Base-by-base conservation (phyloP, 2,113 vertebrate species). In the Puma concolor region DNA sequence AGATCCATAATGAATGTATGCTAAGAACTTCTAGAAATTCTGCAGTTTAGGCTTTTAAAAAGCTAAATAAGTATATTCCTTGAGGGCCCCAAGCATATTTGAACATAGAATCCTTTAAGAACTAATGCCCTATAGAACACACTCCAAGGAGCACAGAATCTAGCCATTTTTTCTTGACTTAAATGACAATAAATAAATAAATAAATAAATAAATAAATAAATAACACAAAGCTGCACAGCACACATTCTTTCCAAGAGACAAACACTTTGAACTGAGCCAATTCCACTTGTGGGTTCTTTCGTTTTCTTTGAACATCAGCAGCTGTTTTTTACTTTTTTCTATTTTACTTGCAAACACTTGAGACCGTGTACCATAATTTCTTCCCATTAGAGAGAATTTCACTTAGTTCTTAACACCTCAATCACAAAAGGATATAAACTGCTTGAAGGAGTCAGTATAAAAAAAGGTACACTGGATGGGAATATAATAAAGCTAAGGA, bases 51-150 rank as follows among this genome's bases (percentile, higher is more conserved):
- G 29, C 29, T 64, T 77, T 72, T 36, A 52, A 10, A 81, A 85
- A 84, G 17, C 57, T 77, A 52, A 41, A 44, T 76, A 52, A 41
- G 36, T 76, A n/a, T n/a, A 94, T 33, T 84, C 79, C 80, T 90
- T 23, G 36, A 84, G 52, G 23, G 29, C 71, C 48, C 48, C n/a
- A 81, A 76, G 90, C 0, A 1, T 63, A 71, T 80, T 80, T 76
- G 64, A 94, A 63, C 50, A 69, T 21, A 95, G 87, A 95, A 38
- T 19, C 33, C 60, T 76, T 97, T 44, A 84, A 96, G 52, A 80
- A 23, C 3, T 23, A 50, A 71, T 1, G 12, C 69, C 57, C 48
- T 50, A 25, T 0, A 15, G 36, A 23, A 21, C 13, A 57, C 52
- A 69, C 21, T 36, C 21, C 13, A 38, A 63, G 23, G 27, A 72